Evolutionary conservation across 1,140 invertebrate genomes (phyloP).

Genomic region (Drosophila littoralis): DNA sequence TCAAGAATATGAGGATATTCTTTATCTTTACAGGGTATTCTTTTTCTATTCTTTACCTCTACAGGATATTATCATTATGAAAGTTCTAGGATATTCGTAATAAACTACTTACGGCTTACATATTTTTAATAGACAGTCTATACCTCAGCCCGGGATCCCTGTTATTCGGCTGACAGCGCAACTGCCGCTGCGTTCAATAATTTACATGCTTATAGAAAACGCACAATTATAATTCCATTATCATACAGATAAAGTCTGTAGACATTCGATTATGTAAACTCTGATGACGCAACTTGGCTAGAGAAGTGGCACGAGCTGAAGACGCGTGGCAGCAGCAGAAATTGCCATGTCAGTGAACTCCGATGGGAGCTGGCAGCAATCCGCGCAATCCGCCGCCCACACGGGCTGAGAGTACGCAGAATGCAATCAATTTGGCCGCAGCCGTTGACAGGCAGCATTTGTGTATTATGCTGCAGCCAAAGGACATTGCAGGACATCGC

Average conservation of each 20-base stretch:
- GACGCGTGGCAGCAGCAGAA: background rate
- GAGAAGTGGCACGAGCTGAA: background rate
- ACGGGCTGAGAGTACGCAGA: slow-evolving; percentile 36
- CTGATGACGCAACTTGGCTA: slow-evolving; percentile 29
- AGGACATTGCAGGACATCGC: slow-evolving; percentile 44
- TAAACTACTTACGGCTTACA: too few species aligned
- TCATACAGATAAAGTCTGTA: slow-evolving; percentile 18
- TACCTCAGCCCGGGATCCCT: too few species aligned
- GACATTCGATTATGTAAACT: slow-evolving; percentile 4
- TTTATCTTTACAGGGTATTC: too few species aligned
- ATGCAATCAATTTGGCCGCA: slow-evolving; percentile 64
- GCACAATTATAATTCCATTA: slow-evolving; percentile 15
- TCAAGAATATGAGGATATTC: too few species aligned
- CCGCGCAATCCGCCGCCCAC: slow-evolving; percentile 38
- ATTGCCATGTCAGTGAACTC: slow-evolving; percentile 64
- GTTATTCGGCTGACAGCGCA: too few species aligned
- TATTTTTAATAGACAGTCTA: background rate
- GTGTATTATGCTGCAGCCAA: slow-evolving; percentile 30
- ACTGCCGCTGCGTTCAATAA: background rate
- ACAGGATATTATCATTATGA: too few species aligned
- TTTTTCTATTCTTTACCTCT: too few species aligned
- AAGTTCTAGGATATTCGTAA: too few species aligned
- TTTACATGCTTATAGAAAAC: slow-evolving; percentile 14
- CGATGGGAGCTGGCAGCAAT: background rate
- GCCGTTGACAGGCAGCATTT: slow-evolving; percentile 63